A percentile compares a stretch with the other conserved stretches of the same genome.
phyloP scores from a whole-genome alignment of 1,140 invertebrate genomes.

The Polyergus mexicanus region DNA sequence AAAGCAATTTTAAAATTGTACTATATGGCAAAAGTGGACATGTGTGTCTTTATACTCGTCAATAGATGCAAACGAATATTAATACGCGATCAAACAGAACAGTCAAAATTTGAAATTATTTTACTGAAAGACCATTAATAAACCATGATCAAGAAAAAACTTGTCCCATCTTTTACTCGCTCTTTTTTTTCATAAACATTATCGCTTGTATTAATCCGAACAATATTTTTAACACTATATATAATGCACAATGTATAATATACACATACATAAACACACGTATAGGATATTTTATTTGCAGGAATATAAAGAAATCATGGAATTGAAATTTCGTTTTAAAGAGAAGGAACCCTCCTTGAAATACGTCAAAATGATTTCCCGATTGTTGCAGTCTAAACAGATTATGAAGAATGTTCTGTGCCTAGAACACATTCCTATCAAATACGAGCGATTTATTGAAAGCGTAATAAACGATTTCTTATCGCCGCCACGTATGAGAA shows the following conservation, averaged over 20 bases:
- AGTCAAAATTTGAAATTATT: background rate
- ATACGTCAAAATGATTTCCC: background rate
- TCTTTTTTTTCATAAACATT: background rate
- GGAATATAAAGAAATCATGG: constrained; percentile 93
- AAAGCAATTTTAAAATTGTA: too few relatives aligned
- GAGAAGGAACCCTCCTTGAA: constrained; percentile 91
- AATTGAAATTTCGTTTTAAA: constrained; percentile 96
- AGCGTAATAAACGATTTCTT: background rate
- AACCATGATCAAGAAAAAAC: background rate
- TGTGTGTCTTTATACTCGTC: too few relatives aligned
- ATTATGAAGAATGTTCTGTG: background rate
- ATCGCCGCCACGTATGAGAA: constrained; percentile 79
- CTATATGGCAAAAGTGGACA: too few relatives aligned
- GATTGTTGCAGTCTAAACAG: background rate
- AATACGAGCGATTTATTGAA: too few relatives aligned
- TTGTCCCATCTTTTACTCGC: background rate
- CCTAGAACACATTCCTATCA: too few relatives aligned
- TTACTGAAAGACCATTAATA: background rate
- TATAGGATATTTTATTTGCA: constrained; percentile 79
- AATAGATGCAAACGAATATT: background rate
- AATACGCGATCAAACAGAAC: background rate
- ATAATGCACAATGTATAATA: background rate
- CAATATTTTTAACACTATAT: background rate
- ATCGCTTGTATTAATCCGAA: background rate
- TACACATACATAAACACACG: constrained; percentile 12